Conservation (phyloP, 2,888 invertebrate species). For the Cordilura impudica region DNA sequence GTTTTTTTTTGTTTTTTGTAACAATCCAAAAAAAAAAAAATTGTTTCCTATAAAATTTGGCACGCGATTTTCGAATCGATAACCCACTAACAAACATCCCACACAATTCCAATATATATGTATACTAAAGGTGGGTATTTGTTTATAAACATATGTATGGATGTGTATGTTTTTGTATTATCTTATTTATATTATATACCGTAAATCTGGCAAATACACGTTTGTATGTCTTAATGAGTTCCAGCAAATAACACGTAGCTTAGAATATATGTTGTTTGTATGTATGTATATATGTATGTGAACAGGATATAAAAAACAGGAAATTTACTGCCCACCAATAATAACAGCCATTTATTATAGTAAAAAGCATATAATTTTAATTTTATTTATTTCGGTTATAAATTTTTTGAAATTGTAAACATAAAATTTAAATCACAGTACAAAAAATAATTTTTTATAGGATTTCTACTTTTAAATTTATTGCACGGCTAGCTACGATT, state of each 20-base stretch:
- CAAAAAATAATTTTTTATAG: neutral
- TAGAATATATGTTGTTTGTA: too few species aligned
- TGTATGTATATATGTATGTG: too few species aligned
- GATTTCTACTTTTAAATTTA: constrained; percentile 14
- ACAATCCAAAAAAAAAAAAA: neutral
- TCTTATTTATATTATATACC: neutral
- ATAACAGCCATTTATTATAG: constrained; percentile 9
- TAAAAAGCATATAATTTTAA: neutral
- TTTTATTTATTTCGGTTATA: neutral
- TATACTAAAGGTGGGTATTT: neutral
- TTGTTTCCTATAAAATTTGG: neutral
- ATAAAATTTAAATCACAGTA: constrained; percentile 13
- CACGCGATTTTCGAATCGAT: neutral
- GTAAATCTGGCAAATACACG: neutral
- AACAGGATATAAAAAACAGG: neutral
- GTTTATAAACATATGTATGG: neutral
- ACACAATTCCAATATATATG: neutral
- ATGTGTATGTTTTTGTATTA: neutral
- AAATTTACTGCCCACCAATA: constrained; percentile 4
- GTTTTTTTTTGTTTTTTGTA: neutral
- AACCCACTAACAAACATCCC: neutral
- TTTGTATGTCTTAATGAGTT: neutral
- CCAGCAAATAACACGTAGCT: too few species aligned
- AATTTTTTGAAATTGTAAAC: neutral
- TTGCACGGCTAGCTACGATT: neutral